Evolutionary conservation across 2,888 invertebrate genomes (phyloP), one percentile per base, ranked within the genome.

Genomic region (Cantharis nigra): DNA sequence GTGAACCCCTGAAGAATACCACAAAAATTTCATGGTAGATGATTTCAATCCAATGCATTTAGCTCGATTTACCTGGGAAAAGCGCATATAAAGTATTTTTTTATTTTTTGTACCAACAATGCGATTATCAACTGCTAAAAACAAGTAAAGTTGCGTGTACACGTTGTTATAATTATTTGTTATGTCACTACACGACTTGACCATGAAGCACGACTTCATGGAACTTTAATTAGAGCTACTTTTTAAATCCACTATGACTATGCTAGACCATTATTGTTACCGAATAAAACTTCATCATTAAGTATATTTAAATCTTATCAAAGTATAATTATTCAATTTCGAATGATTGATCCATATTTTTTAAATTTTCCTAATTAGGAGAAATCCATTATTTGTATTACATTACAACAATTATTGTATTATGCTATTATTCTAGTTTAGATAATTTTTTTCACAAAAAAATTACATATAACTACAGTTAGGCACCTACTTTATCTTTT

Each of bases 181-280:
- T 75, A 73, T 79, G 77, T 75, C 79, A 79, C 77, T 77, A 63
- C 69, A 49, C 49, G 74, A 77, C 75, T 79, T 77, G 79, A 73
- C 79, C 79, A 77, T 77, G 79, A 79, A 79, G 70, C 78, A 76
- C 76, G 78, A 75, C 69, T 78, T 72, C 72, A 65, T 63, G 73
- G 73, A 77, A 78, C 72, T 78, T 78, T 76, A 78, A 78, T 78
- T 78, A 78, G 78, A 71, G 70, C 78, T 69, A 71, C 76, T 78
- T 78, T 76, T 70, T 30, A 73, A 67, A 49, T 49, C 49, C 49
- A 49, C 49, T 49, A 49, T 49, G 49, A 49, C 49, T 49, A 49
- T 49, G 49, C 49, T 49, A 49, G 49, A 49, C 49, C 13, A 49
- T 49, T 49, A 49, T 49, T 49, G 49, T 49, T 49, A 49, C 49